Evolutionary conservation across 1,140 invertebrate genomes (phyloP).

Genomic region (Eriosoma lanigerum): DNA sequence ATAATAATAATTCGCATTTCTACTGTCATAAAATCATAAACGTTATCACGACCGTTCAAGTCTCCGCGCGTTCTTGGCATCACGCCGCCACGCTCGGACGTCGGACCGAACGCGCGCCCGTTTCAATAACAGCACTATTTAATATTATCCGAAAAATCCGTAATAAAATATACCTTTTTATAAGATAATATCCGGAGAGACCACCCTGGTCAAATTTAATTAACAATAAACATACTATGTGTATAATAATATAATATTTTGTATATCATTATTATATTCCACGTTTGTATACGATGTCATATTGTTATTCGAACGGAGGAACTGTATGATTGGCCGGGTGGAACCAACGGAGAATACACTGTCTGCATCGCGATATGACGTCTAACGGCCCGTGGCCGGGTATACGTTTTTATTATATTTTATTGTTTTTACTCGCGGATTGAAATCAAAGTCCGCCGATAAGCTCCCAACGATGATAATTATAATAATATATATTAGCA

Average conservation of each 20-base stretch:
- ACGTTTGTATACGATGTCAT: not conserved
- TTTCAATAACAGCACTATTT: not conserved
- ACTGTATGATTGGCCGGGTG: not conserved
- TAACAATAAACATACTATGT: slow-evolving; percentile 15
- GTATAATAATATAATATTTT: not conserved
- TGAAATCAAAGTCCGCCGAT: slow-evolving; percentile 18
- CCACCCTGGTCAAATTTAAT: slow-evolving; percentile 46
- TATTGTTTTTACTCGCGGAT: not conserved
- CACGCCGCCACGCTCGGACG: not conserved
- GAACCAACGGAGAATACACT: not conserved
- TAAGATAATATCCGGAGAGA: not conserved
- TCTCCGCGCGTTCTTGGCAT: not conserved
- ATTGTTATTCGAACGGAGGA: too few species aligned
- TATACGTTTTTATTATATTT: not conserved
- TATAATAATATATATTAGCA: slow-evolving; percentile 48
- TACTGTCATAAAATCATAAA: not conserved
- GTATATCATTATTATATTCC: too few species aligned
- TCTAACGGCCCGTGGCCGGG: not conserved
- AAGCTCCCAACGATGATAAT: not conserved
- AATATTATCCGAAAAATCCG: not conserved
- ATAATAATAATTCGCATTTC: not conserved
- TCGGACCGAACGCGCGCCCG: too few species aligned
- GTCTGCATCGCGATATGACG: slow-evolving; percentile 17
- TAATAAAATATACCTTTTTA: not conserved
- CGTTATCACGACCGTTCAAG: slow-evolving; percentile 27